Base-by-base conservation (phyloP, 2,797 vertebrate species). In the Gymnothorax reevesii region DNA sequence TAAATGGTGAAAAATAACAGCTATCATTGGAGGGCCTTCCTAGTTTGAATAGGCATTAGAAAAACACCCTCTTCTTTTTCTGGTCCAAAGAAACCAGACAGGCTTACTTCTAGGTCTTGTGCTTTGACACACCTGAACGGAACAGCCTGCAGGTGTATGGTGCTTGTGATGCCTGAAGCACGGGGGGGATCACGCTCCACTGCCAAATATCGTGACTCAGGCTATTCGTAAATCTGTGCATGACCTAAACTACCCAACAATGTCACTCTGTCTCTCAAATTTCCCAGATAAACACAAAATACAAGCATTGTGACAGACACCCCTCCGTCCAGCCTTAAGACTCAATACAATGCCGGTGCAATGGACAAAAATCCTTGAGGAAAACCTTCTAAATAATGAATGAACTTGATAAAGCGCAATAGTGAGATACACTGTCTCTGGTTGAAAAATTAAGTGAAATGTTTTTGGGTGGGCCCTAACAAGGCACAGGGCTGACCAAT, bases 121-220 rank as follows among this genome's bases (percentile, higher is more conserved):
- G 33, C 33, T 42, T 42, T 13, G 33, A 42, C 12, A 52, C 20
- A 52, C 42, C 57, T 42, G 42, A 42, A 20, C 9, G 27, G 20
- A 66, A 52, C 42, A 2, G 60, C 33, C 6, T 84, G 22, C 13
- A 13, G 55, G 12, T 25, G 15, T 49, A 84, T 62, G 83, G 33
- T 15, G 83, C 83, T 84, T 27, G 83, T 84, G 83, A 84, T 52
- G 27, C 20, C 33, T 7, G 60, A 54, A 84, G 22, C 27, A 52
- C 8, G 60, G 83, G 62, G 20, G 60, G 5, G 15, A 54, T 52
- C 42, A 69, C 60, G 60, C 83, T 64, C 42, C 83, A 25, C n/a
- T 84, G 57, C 75, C 73, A 27, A 84, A 20, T 52, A 42, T 8
- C 13, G 12, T 66, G 9, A 42, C 33, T 64, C 25, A 84, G 8